phyloP scores from a whole-genome alignment of 1,140 invertebrate species.

The Hyles euphorbiae region DNA sequence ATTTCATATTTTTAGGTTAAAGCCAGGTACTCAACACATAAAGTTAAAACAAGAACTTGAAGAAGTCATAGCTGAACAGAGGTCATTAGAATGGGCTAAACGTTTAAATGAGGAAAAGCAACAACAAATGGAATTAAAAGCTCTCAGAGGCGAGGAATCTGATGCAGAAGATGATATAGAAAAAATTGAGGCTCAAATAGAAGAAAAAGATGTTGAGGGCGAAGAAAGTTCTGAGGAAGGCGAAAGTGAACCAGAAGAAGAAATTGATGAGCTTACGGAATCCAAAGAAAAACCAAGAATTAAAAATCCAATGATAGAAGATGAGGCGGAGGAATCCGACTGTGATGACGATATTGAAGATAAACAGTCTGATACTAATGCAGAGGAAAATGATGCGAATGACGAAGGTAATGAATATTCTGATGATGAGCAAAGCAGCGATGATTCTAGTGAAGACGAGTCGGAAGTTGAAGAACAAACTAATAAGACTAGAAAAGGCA shows the following conservation, averaged over 20 bases:
- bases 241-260: constrained; percentile 50
- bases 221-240: constrained; percentile 37
- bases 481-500: constrained; percentile 37
- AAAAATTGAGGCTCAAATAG: constrained; percentile 53
- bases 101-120: constrained; percentile 69
- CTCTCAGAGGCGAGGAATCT: constrained; percentile 35
- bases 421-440: constrained; percentile 42
- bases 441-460: constrained; percentile 29
- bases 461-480: constrained; percentile 40
- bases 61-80: constrained; percentile 77
- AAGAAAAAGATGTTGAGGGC: constrained; percentile 51
- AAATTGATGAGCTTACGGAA: constrained; percentile 57
- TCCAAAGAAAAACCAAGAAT: constrained; percentile 63
- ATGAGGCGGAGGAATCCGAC: constrained; percentile 71
- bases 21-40: constrained; percentile 78
- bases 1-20: constrained; percentile 33
- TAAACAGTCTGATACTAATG: constrained; percentile 7
- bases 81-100: constrained; percentile 80
- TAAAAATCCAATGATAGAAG: constrained; percentile 57
- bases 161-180: constrained; percentile 58
- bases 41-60: constrained; percentile 80
- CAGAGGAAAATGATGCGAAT: constrained; percentile 45
- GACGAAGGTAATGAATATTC: constrained; percentile 28
- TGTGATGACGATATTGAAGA: constrained; percentile 35
- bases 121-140: constrained; percentile 56